Evolutionary conservation across 2,113 vertebrate species (phyloP).

Genomic region (Smithornis capensis): DNA sequence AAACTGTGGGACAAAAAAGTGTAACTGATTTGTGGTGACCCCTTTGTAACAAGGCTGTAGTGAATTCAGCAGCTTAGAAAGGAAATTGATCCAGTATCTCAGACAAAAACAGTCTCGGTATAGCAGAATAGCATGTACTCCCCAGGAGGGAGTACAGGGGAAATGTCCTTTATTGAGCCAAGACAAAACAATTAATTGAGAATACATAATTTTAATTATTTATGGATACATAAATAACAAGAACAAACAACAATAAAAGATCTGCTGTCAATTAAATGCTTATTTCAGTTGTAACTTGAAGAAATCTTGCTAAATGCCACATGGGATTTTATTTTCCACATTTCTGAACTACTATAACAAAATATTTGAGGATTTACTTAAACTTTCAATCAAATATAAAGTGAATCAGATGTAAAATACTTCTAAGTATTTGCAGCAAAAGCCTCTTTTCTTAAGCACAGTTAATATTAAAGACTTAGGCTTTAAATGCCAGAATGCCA

Average conservation of each 20-base stretch:
- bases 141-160: not conserved
- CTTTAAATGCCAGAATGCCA: constrained; percentile 1
- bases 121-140: too few relatives aligned
- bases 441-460: constrained; percentile 8
- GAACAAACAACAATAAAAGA: not conserved
- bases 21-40: not conserved
- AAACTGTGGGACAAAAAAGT: not conserved
- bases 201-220: not conserved
- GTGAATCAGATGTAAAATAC: constrained; percentile 50
- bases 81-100: not conserved
- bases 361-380: constrained; percentile 62
- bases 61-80: not conserved
- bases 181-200: not conserved
- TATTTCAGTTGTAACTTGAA: not conserved
- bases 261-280: not conserved
- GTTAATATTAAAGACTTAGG: constrained; percentile 39
- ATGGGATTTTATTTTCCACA: constrained; percentile 59
- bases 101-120: not conserved
- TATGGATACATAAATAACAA: not conserved
- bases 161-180: not conserved
- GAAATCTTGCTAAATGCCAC: not conserved
- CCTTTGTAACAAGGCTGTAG: not conserved
- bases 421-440: constrained; percentile 30
- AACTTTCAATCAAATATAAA: constrained; percentile 58
- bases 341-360: constrained; percentile 37